A percentile compares a stretch with the other conserved stretches of the same genome.
Evolutionary conservation across 2,797 vertebrate species (phyloP).

Genomic region (Amblyraja radiata): DNA sequence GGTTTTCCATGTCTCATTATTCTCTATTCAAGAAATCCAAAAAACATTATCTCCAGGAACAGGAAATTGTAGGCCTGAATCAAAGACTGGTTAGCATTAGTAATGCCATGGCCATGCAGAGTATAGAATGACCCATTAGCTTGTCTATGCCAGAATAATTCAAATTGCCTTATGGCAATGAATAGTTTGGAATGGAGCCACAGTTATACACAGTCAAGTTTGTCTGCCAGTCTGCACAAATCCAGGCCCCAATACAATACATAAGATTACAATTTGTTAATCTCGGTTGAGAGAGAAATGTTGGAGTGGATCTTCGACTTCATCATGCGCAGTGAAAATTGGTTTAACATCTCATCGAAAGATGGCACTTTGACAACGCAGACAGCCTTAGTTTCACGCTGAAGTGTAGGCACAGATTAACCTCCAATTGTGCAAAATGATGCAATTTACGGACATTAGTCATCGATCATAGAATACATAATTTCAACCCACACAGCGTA

Average conservation of each 20-base stretch:
- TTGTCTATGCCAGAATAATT: neutral
- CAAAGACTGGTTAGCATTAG: neutral
- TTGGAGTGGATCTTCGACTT: neutral
- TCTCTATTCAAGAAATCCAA: neutral
- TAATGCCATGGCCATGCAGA: neutral
- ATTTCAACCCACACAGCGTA: too few relatives aligned
- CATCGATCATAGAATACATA: too few relatives aligned
- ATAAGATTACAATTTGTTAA: neutral
- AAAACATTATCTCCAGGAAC: neutral
- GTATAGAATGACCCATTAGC: neutral
- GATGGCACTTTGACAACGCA: neutral
- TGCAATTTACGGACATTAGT: too few relatives aligned
- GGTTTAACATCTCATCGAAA: neutral
- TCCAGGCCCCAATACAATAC: neutral
- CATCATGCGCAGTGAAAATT: neutral
- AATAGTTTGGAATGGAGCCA: neutral
- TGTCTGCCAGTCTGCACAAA: neutral
- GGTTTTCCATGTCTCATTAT: neutral
- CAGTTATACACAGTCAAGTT: neutral
- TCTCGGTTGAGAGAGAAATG: neutral
- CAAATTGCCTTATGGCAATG: neutral
- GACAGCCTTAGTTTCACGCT: neutral
- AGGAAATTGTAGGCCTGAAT: neutral
- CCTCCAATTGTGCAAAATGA: neutral
- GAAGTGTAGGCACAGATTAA: neutral